phyloP scores from a whole-genome alignment of 2,888 invertebrate species.

The Criorhina ranunculi region DNA sequence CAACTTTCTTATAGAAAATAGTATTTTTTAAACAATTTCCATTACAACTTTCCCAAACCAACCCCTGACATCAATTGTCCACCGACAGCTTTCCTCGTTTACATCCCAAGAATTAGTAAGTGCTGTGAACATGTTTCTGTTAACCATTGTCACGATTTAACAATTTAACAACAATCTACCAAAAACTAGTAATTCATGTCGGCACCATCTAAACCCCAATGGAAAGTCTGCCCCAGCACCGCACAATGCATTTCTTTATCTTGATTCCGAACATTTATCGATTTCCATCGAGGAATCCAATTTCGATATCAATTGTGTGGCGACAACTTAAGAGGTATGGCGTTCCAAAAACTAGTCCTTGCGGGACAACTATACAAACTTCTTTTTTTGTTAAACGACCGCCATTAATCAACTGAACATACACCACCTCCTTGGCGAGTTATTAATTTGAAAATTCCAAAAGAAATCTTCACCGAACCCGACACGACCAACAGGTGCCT shows the following conservation, averaged over 20 bases:
- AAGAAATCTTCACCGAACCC: conserved; percentile 25
- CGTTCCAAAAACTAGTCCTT: conserved; percentile 16
- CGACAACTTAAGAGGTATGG: not conserved
- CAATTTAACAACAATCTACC: conserved; percentile 31
- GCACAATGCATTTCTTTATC: conserved; percentile 18
- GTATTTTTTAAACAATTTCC: conserved; percentile 2
- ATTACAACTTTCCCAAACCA: conserved; percentile 27
- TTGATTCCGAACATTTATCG: conserved; percentile 19
- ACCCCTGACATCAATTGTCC: conserved; percentile 63
- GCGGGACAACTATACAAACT: conserved; percentile 10
- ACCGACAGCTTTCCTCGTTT: conserved; percentile 57
- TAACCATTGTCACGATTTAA: conserved; percentile 54
- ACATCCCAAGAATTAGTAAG: conserved; percentile 3
- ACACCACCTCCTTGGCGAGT: conserved; percentile 24
- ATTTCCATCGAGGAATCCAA: conserved; percentile 24
- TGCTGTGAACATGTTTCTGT: conserved; percentile 32
- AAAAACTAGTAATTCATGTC: conserved; percentile 41
- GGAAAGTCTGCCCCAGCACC: conserved; percentile 22
- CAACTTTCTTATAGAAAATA: conserved; percentile 32
- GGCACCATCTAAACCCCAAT: conserved; percentile 41
- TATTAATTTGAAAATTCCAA: conserved; percentile 56
- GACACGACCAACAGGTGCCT: conserved; percentile 7
- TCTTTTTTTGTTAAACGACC: conserved; percentile 28
- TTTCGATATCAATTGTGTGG: not conserved
- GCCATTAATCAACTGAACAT: conserved; percentile 49